Base-by-base conservation (phyloP, 2,797 vertebrate genomes). In the Neosilurus mollespiculum region DNA sequence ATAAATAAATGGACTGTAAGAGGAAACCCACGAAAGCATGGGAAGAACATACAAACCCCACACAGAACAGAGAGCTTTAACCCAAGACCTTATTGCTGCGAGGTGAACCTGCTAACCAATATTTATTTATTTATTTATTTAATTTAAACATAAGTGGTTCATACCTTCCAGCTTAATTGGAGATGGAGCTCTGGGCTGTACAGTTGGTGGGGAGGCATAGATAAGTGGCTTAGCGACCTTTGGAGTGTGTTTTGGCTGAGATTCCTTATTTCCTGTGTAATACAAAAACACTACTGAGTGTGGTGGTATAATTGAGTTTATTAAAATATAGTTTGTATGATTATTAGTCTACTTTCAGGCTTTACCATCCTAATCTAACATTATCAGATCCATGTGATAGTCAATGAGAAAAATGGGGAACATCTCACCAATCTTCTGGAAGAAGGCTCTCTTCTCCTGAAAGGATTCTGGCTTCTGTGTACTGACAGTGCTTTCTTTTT, bases 381-480 rank as follows among this genome's bases (percentile, higher is more conserved):
- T 18, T 51, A 62, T 8, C 59, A 58, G n/a, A 71, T 59, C 49
- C 34, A 53, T 18, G 12, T n/a, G 75, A 26, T 54, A 66, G 11
- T 16, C 43, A 66, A 51, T 26, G 37, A 20, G 51, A 54, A 80
- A 70, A 71, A 70, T 53, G 30, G 37, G 79, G n/a, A 26, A 51
- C 15, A 54, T 78, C 61, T 95, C 82, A 99, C 98, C 95, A 58
- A 95, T 95, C 84, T 88, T 96, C 90, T 97, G 96, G 91, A 99
- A 99, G 89, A 93, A 99, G 0, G 94, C 83, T 12, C 86, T 94
- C 89, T 97, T 99, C 20, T 97, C 93, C 86, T 90, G 91, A 87
- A 99, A 96, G 51, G 94, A 93, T 78, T 94, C 91, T 0, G 70
- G 88, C 37, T 92, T 87, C 0, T 90, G 82, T n/a, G 84, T 84